Evolutionary conservation across 2,113 vertebrate genomes (phyloP).

Genomic region (Odontophorus gujanensis): DNA sequence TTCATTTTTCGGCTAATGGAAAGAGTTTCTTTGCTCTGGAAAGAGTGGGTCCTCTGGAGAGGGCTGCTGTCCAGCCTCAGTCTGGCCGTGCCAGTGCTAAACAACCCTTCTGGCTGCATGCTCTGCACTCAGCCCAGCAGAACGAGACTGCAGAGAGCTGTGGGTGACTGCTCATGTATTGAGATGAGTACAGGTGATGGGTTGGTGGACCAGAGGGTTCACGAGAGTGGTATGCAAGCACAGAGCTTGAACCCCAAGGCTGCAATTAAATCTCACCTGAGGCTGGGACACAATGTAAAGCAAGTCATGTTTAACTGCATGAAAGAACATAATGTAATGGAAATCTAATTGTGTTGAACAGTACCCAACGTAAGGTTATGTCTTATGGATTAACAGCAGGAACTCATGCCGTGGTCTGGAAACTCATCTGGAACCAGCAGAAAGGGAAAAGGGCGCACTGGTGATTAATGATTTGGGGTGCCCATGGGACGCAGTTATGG

Average conservation of each 20-base stretch:
- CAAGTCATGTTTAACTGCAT: constrained; percentile 29
- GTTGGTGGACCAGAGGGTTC: not conserved
- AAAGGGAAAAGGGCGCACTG: constrained; percentile 14
- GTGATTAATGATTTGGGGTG: constrained; percentile 42
- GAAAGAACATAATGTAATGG: constrained; percentile 59
- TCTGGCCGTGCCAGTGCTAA: no score
- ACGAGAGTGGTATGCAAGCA: accelerated
- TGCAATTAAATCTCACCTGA: constrained; percentile 32
- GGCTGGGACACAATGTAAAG: constrained; percentile 14
- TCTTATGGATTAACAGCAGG: constrained; percentile 64
- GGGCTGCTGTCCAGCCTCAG: not conserved
- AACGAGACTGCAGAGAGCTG: not conserved
- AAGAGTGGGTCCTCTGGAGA: not conserved
- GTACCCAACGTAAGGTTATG: constrained; percentile 5
- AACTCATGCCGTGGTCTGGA: not conserved
- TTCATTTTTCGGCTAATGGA: constrained; percentile 25
- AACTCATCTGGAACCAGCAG: constrained; percentile 14
- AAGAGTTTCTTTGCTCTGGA: not conserved
- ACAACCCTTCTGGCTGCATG: not conserved
- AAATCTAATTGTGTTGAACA: constrained; percentile 37
- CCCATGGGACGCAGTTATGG: not conserved
- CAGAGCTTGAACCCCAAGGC: constrained; percentile 6
- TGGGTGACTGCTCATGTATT: not conserved
- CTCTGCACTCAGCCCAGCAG: not conserved
- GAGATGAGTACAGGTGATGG: not conserved